These are phyloP conservation scores for Andricus quercusramuli DNA, from an alignment of 2,888 invertebrate genomes.

Conservation along the genomic window DNA sequence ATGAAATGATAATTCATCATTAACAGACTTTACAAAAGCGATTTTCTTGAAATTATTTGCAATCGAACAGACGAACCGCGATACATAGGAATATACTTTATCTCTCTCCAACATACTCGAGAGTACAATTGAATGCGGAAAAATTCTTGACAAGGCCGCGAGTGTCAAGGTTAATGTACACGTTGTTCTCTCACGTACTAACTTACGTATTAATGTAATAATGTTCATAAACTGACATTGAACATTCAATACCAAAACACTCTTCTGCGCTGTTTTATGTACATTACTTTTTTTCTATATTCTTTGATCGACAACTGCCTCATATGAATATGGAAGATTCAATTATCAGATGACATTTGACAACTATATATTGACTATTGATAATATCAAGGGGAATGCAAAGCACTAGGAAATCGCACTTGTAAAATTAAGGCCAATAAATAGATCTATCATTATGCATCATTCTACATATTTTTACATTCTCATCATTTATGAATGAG, in stretches of 20 bases:
- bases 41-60: constrained; percentile 13
- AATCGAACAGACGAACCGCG: constrained; percentile 4
- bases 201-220: constrained; percentile 52
- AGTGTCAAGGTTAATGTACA: constrained; percentile 68
- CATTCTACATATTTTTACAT: too few species aligned
- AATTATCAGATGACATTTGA: too few species aligned
- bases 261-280: not conserved
- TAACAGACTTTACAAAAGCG: not conserved
- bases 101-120: constrained; percentile 43
- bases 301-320: too few species aligned
- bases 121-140: constrained; percentile 68
- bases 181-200: constrained; percentile 61
- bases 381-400: too few species aligned
- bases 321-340: too few species aligned
- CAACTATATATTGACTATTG: too few species aligned
- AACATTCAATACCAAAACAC: constrained; percentile 41
- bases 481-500: too few species aligned
- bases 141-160: constrained; percentile 71
- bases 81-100: not conserved
- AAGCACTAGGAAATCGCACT: too few species aligned
- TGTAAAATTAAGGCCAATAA: too few species aligned
- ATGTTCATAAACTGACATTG: constrained; percentile 45
- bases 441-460: too few species aligned
- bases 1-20: not conserved
- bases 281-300: not conserved